Base-by-base conservation (phyloP, 2,113 vertebrate genomes). In the Glaucidium brasilianum region DNA sequence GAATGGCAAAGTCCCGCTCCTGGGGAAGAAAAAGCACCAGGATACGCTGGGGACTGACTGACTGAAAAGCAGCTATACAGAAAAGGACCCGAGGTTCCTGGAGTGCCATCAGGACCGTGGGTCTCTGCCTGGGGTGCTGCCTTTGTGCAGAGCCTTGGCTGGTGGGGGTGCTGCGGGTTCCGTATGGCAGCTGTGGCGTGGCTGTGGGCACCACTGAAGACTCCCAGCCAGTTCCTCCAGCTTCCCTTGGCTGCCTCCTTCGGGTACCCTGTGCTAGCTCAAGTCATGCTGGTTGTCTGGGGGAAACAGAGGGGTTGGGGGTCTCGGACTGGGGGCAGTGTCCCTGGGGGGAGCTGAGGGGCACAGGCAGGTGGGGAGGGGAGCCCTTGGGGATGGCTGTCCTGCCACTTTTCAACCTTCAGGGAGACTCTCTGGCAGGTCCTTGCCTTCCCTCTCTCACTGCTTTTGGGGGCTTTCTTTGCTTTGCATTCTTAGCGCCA, bases 101-200 rank as follows among this genome's bases (percentile, higher is more conserved):
- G 6, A 15, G 15, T 43, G 45, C 37, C 27, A 0, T 23, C 16
- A 59, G n/a, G 12, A 18, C 53, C 45, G 34, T 15, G 12, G 12
- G 5, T 3, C 27, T 59, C 43, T 22, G 10, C 25, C 7, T 14
- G 68, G 6, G 43, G 3, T 17, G 15, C 13, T 27, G 7, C 5
- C 19, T 27, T 58, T 39, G 35, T 17, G 22, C 49, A 29, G 29
- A 76, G 15, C n/a, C 34, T 60, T 53, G 19, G 5, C 39, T 80
- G 25, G 12, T 0, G 0, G 32, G 21, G 20, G 6, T 19, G 15
- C 29, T 41, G 39, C 4, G 9, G 7, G 25, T 59, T 32, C 47
- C 3, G 2, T 3, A 1, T 1, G 2, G 17, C 6, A 8, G 19
- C 60, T 59, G 4, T 11, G 34, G 16, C 4, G 3, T 1, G 4